Base-by-base conservation (phyloP, 2,888 invertebrate species). In the Autographa gamma region DNA sequence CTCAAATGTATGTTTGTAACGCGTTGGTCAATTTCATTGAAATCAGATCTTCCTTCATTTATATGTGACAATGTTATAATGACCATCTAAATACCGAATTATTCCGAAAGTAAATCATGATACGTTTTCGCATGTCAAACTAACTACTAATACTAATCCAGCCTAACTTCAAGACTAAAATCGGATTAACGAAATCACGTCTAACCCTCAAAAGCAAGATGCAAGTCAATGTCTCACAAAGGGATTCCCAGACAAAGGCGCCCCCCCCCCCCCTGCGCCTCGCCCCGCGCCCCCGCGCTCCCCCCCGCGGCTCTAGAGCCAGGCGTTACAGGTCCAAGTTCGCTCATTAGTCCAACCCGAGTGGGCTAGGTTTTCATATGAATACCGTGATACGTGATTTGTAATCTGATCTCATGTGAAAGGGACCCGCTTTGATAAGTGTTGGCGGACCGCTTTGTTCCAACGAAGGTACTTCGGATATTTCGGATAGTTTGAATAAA, bases 271-370 rank as follows among this genome's bases (percentile, higher is more conserved):
- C 25, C 25, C 3, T 3, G 25, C 25, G 2, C 3, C 25, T 3
- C 25, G 2, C 1, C 25, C 25, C 25, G 25, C 25, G 25, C n/a
- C 25, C 25, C 3, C 25, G 25, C 25, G 2, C 3, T 3, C 25
- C 25, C 25, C 1, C 25, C 25, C 25, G 25, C 25, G 25, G 25
- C 25, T 19, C 18, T 48, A 32, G 59, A 61, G 54, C 52, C 63
- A 58, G 43, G 54, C 69, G 60, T 73, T 60, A 66, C 63, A 82
- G 71, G 60, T 25, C 41, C 32, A 66, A 79, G 71, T 76, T 82
- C 62, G 56, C 67, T 79, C 71, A 71, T 82, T 80, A 79, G 73
- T 58, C 11, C 52, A 16, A 16, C 5, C 56, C 59, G 41, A n/a
- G 52, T 14, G 54, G 59, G 63, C 56, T 34, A 34, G 38, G 14